Percentiles rank a stretch among this genome's conserved stretches.
Evolutionary conservation across 2,113 vertebrate genomes (phyloP).

Genomic region (Mastomys natalensis): DNA sequence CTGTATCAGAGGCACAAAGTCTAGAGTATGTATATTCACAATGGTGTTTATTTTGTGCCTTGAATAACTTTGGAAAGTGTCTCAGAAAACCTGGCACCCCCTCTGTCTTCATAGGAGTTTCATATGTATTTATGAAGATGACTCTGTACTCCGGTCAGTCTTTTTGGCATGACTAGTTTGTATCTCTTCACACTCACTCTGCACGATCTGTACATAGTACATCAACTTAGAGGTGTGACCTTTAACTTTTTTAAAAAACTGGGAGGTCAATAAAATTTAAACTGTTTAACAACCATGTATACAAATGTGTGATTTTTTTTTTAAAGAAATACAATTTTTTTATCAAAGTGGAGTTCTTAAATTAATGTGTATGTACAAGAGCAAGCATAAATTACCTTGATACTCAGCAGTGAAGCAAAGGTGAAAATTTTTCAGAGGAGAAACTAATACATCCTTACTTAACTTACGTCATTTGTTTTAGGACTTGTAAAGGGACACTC

Average conservation of each 20-base stretch:
- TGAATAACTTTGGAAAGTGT: conserved; percentile 67
- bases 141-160: conserved; percentile 68
- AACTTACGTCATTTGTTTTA: conserved; percentile 7
- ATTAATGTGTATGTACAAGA: neutral
- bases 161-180: conserved; percentile 74
- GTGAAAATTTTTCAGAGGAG: conserved; percentile 18
- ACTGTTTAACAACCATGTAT: conserved; percentile 70
- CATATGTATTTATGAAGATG: conserved; percentile 78
- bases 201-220: conserved; percentile 79
- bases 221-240: conserved; percentile 77
- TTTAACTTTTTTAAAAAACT: conserved; percentile 77
- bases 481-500: neutral
- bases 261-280: conserved; percentile 83
- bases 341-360: neutral
- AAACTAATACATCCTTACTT: conserved; percentile 19
- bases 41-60: conserved; percentile 73
- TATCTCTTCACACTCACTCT: conserved; percentile 78
- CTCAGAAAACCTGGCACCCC: conserved; percentile 55
- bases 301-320: conserved; percentile 58
- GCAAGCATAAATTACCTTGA: conserved; percentile 63
- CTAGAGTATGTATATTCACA: conserved; percentile 45
- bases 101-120: conserved; percentile 66
- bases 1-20: conserved; percentile 67
- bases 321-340: neutral
- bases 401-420: conserved; percentile 4